phyloP scores from a whole-genome alignment of 2,113 vertebrate species.

The Raphicerus campestris region DNA sequence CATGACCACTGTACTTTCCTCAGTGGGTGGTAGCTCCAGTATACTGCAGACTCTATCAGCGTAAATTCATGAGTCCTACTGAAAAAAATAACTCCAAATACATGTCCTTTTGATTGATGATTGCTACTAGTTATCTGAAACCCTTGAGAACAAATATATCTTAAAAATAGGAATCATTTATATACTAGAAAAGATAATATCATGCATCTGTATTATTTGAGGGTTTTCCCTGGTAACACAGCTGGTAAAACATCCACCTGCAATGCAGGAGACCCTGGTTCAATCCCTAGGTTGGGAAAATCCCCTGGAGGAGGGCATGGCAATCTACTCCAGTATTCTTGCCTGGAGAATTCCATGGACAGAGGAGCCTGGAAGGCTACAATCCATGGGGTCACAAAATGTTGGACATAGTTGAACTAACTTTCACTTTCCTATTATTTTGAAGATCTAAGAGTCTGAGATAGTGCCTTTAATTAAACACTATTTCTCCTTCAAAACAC shows the following conservation, averaged over 20 bases:
- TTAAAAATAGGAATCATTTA: not conserved
- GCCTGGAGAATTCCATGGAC: not conserved
- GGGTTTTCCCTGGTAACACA: not conserved
- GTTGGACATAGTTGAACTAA: not conserved
- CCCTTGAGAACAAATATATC: not conserved
- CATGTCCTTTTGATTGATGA: not conserved
- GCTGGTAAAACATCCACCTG: not conserved
- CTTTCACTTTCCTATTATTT: not conserved
- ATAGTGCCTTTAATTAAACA: not conserved
- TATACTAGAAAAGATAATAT: not conserved
- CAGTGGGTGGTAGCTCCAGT: not conserved
- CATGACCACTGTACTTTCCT: not conserved
- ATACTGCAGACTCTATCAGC: not conserved
- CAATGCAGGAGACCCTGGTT: not conserved
- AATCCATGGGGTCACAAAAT: not conserved
- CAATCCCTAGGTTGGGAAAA: not conserved
- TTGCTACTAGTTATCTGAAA: not conserved
- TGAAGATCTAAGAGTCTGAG: not conserved
- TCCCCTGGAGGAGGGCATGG: not conserved
- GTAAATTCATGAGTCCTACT: not conserved
- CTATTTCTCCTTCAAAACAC: not conserved
- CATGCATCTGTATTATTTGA: not conserved
- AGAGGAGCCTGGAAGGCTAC: not conserved
- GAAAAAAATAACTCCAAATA: not conserved
- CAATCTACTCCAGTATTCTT: not conserved